Conservation (phyloP, 2,888 invertebrate species). For the Hyles lineata region DNA sequence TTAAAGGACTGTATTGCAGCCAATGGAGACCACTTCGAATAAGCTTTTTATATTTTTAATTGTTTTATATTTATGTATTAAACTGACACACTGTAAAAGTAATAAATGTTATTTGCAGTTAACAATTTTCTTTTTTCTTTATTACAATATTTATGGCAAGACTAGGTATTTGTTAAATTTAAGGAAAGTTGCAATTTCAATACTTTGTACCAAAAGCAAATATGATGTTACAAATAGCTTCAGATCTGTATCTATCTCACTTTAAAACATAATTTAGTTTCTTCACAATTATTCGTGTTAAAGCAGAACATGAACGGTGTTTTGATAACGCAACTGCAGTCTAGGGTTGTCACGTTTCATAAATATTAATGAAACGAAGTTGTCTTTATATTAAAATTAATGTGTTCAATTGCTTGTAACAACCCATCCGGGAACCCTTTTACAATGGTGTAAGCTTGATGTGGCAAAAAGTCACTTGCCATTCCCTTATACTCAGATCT, state of each 20-base stretch:
- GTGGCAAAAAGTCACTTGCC: constrained; percentile 27
- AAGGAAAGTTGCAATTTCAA: background rate
- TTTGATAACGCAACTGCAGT: constrained; percentile 24
- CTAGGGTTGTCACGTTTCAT: constrained; percentile 57
- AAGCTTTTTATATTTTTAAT: too few relatives aligned
- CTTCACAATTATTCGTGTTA: constrained; percentile 3
- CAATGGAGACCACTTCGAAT: too few relatives aligned
- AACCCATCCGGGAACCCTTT: constrained; percentile 54
- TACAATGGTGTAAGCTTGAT: constrained; percentile 44
- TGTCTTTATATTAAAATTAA: constrained; percentile 76
- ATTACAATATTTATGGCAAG: too few relatives aligned
- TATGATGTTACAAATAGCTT: background rate
- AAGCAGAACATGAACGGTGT: constrained; percentile 15
- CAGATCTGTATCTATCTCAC: background rate
- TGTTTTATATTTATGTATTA: too few relatives aligned
- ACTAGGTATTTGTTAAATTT: too few relatives aligned
- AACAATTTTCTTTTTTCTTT: too few relatives aligned
- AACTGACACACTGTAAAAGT: too few relatives aligned
- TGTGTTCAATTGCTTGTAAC: constrained; percentile 68
- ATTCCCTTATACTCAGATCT: constrained; percentile 12
- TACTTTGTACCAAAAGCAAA: too few relatives aligned
- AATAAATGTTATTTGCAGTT: too few relatives aligned
- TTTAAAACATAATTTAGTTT: constrained; percentile 1
- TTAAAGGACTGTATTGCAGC: too few relatives aligned
- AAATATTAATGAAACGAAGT: constrained; percentile 72